phyloP scores from a whole-genome alignment of 2,797 vertebrate species.

The Florisuga fusca region DNA sequence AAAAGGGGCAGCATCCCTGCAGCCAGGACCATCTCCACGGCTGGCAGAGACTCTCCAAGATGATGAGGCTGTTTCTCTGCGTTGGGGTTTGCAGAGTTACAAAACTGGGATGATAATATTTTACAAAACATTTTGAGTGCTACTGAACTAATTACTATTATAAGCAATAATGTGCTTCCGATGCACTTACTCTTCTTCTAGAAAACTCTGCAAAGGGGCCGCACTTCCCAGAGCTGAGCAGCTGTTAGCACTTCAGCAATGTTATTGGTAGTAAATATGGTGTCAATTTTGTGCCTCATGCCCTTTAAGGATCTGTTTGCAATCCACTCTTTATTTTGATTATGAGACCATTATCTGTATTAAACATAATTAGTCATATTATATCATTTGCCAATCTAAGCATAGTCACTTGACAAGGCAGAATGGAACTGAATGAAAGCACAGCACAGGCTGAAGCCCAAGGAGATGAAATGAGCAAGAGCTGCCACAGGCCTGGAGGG shows the following conservation, averaged over 20 bases:
- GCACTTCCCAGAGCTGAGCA: slow-evolving; percentile 60
- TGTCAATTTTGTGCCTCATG: slow-evolving; percentile 3
- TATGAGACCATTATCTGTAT: slow-evolving; percentile 63
- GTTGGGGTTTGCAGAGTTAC: neutral
- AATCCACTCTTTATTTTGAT: slow-evolving; percentile 65
- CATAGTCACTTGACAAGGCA: slow-evolving; percentile 12
- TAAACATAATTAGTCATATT: slow-evolving; percentile 51
- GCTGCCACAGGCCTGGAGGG: neutral
- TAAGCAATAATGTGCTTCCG: slow-evolving; percentile 48
- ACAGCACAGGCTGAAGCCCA: neutral
- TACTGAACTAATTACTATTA: slow-evolving; percentile 67
- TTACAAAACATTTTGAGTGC: slow-evolving; percentile 55
- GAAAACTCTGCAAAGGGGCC: slow-evolving; percentile 65
- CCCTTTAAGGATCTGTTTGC: slow-evolving; percentile 57
- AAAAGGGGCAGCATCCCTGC: neutral
- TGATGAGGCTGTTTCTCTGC: neutral
- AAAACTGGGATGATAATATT: slow-evolving; percentile 35
- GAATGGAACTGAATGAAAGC: neutral
- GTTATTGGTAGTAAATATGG: slow-evolving; percentile 43
- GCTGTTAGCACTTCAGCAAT: slow-evolving; percentile 34
- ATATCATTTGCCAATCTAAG: slow-evolving; percentile 13
- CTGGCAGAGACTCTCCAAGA: neutral
- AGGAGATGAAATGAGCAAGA: neutral
- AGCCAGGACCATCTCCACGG: neutral
- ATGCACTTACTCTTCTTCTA: slow-evolving; percentile 52